Base-by-base conservation (phyloP, 2,113 vertebrate species). In the Butorides virescens region DNA sequence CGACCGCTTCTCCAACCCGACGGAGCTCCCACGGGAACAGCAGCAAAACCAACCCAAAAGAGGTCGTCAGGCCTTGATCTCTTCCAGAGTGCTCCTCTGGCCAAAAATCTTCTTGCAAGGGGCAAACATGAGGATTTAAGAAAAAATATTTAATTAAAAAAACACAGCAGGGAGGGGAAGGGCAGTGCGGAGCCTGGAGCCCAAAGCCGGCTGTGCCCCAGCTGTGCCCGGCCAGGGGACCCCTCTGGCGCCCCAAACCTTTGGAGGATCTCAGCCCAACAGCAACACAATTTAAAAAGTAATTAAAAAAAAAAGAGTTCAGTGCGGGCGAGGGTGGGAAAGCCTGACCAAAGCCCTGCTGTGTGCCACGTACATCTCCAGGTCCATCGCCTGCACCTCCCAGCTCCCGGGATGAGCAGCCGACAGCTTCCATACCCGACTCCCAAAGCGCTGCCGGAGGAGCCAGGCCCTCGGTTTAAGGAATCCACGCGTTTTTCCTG, bases 401-500 rank as follows among this genome's bases (percentile, higher is more conserved):
- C 4, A 2, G 14, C 19, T 17, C 25, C 59, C 2, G 5, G 61
- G 49, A 25, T 2, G 23, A 19, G 9, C 7, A 10, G 34, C 34
- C 3, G 4, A 12, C 42, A 32, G 53, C 78, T 49, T 53, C 26
- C 34, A 0, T 2, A 15, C 15, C 63, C 4, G 3, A 11, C 6
- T 7, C 61, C 61, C 49, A 21, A 26, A 42, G 59, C 8, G 1
- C 70, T 50, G 75, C 36, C 4, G 0, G 10, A 21, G 17, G 12
- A 52, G 20, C 5, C 0, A 15, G 27, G 32, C 39, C 11, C 42
- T 17, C 68, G 6, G 32, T 0, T 44, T 32, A 46, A 8, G 21
- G 59, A 27, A 18, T 3, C 16, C 2, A 2, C 1, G 7, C 0
- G 1, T 26, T 36, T 21, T 13, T 19, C 32, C 34, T 3, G 56